phyloP scores from a whole-genome alignment of 2,797 vertebrate genomes.

The Triplophysa yarkandensis region DNA sequence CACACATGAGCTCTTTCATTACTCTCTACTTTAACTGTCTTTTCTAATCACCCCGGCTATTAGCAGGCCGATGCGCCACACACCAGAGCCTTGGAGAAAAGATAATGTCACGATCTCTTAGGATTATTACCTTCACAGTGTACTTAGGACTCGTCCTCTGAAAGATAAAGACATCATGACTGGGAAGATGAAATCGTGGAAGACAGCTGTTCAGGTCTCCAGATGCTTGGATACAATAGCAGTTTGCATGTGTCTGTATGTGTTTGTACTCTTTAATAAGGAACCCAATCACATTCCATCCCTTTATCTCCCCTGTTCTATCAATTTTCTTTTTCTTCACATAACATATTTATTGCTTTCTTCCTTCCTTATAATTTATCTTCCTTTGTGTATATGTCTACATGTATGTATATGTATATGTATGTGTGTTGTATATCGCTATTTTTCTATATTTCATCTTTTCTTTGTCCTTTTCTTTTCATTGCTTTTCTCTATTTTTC shows the following conservation, averaged over 20 bases:
- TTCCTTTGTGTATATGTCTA: no score
- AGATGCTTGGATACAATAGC: neutral
- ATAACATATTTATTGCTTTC: neutral
- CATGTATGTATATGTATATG: no score
- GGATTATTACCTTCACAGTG: slow-evolving; percentile 24
- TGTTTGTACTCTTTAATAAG: neutral
- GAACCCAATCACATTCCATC: no score
- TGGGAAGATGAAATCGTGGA: slow-evolving; percentile 9
- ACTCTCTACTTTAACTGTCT: slow-evolving; percentile 47
- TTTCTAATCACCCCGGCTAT: slow-evolving; percentile 41
- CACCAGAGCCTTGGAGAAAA: slow-evolving; percentile 30
- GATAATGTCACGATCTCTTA: slow-evolving; percentile 31
- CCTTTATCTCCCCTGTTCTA: no score
- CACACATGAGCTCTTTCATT: slow-evolving; percentile 41
- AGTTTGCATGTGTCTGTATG: neutral
- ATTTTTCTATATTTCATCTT: no score
- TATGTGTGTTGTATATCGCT: no score
- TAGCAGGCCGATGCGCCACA: slow-evolving; percentile 43
- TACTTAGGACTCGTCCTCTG: slow-evolving; percentile 37
- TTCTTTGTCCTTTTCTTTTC: neutral
- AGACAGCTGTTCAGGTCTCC: slow-evolving; percentile 8
- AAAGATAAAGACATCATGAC: slow-evolving; percentile 30
- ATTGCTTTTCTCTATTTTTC: neutral
- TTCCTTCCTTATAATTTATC: neutral
- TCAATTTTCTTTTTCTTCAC: no score